Conservation (phyloP, 2,888 invertebrate species). For the Allolobophora icterica region DNA sequence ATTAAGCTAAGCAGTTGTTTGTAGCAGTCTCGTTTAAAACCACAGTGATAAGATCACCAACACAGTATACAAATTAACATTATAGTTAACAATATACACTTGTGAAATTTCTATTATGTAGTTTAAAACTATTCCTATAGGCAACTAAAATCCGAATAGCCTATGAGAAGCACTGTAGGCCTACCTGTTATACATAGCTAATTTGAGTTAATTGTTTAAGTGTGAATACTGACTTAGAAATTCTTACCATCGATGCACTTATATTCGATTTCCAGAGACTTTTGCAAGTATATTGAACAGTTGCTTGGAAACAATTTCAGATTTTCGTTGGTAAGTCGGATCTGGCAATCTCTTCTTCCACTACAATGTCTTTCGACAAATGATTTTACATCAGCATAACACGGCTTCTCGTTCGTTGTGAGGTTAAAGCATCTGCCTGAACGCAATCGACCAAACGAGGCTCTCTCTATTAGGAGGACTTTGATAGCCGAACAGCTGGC, state of each 20-base stretch:
- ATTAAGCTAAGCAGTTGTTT: too few relatives aligned
- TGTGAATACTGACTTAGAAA: not conserved
- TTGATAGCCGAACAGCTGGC: not conserved
- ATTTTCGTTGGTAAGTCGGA: not conserved
- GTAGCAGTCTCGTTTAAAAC: too few relatives aligned
- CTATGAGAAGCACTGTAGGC: too few relatives aligned
- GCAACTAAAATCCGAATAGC: too few relatives aligned
- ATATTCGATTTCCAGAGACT: constrained; percentile 18
- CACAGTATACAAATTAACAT: too few relatives aligned
- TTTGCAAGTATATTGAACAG: not conserved
- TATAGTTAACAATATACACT: too few relatives aligned
- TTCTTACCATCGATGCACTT: not conserved
- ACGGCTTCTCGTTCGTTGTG: not conserved
- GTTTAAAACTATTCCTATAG: too few relatives aligned
- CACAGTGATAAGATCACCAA: too few relatives aligned
- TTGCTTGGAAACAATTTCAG: not conserved
- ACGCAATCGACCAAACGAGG: not conserved
- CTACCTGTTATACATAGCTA: too few relatives aligned
- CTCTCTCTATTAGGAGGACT: not conserved
- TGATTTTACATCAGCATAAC: not conserved
- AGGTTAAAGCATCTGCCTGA: not conserved
- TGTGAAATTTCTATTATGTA: too few relatives aligned
- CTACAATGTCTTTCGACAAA: constrained; percentile 14
- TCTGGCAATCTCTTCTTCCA: not conserved
- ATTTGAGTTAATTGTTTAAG: not conserved